These are phyloP conservation scores for Glyphotaelius pellucidus DNA, from an alignment of 2,888 invertebrate species.

Conservation along the genomic window DNA sequence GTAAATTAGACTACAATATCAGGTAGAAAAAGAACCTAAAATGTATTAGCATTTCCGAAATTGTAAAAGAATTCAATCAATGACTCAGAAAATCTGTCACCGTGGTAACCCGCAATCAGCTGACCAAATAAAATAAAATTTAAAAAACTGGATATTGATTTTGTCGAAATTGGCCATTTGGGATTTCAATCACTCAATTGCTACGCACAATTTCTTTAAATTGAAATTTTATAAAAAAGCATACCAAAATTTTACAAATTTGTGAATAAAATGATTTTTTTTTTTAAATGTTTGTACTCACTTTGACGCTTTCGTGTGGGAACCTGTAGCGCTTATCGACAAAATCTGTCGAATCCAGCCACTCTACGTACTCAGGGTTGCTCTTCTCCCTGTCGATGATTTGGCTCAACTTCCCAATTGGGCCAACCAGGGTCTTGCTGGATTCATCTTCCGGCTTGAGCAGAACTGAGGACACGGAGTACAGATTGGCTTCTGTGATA, in stretches of 20 bases:
- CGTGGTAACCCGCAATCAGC: background rate
- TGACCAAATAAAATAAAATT: background rate
- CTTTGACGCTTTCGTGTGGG: constrained; percentile 76
- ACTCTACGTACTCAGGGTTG: constrained; percentile 72
- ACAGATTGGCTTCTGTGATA: constrained; percentile 76
- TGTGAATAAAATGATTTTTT: background rate
- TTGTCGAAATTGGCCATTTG: background rate
- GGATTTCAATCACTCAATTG: background rate
- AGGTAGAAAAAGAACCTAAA: background rate
- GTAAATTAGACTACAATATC: background rate
- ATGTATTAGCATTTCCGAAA: background rate
- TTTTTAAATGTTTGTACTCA: constrained; percentile 62
- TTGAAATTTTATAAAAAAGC: too few species aligned
- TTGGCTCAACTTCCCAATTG: constrained; percentile 73
- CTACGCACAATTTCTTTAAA: background rate
- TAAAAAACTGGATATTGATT: background rate
- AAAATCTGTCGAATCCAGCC: constrained; percentile 72
- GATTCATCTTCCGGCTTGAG: constrained; percentile 71
- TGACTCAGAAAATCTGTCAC: background rate
- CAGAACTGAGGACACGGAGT: constrained; percentile 75
- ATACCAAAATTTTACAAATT: background rate
- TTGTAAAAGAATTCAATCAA: background rate
- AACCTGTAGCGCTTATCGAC: constrained; percentile 74
- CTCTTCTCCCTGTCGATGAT: constrained; percentile 74
- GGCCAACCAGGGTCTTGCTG: constrained; percentile 75